These are phyloP conservation scores for Sitta carolinensis DNA, from an alignment of 2,797 vertebrate species.

Conservation along the genomic window DNA sequence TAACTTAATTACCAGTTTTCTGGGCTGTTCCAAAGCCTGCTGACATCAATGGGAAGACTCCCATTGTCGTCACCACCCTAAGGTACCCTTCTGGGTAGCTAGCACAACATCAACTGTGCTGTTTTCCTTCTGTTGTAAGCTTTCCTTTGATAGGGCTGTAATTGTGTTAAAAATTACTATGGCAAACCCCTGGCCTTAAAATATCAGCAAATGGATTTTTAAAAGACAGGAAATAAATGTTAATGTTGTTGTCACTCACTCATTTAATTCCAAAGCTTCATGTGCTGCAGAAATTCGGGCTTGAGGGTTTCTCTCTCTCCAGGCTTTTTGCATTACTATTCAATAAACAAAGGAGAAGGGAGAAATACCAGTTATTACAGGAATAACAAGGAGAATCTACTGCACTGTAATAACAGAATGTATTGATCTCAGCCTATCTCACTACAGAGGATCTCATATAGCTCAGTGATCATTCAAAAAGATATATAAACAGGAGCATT, in stretches of 20 bases:
- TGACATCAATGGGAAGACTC: background rate
- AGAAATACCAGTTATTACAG: constrained; percentile 16
- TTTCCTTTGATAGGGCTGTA: background rate
- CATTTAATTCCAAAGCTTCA: constrained; percentile 95
- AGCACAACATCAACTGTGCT: background rate
- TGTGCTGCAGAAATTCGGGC: constrained; percentile 97
- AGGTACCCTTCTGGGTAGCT: background rate
- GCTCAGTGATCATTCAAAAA: constrained; percentile 5
- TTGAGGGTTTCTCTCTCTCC: constrained; percentile 97
- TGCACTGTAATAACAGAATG: background rate
- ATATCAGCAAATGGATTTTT: background rate
- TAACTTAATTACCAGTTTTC: background rate
- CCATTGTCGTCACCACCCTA: background rate
- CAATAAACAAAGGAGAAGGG: constrained; percentile 40
- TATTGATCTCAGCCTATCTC: constrained; percentile 12
- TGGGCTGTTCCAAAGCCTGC: background rate
- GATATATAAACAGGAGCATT: background rate
- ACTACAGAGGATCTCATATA: background rate
- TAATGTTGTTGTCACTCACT: constrained; percentile 82
- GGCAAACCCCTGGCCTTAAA: background rate
- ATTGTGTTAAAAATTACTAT: background rate
- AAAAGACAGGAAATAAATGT: constrained; percentile 22
- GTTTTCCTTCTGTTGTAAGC: background rate
- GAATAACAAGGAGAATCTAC: background rate
- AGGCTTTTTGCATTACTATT: constrained; percentile 98